Percentiles rank a stretch among this genome's conserved stretches.
Evolutionary conservation across 2,888 invertebrate genomes (phyloP).

Genomic region (Carterocephalus palaemon): DNA sequence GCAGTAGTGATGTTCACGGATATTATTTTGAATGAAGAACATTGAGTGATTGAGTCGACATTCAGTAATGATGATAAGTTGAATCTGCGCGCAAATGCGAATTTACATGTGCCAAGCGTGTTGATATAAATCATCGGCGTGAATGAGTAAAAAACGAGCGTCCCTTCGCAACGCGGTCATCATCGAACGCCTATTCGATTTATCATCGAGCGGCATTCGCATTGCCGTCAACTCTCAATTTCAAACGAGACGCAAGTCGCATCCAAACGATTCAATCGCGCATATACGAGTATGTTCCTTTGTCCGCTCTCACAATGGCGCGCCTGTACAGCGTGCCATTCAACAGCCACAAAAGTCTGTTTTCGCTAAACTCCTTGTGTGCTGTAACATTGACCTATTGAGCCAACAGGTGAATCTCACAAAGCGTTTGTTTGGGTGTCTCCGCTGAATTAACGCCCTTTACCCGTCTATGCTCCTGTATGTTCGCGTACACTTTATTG

Average conservation of each 20-base stretch:
- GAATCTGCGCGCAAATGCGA: slow-evolving; percentile 11
- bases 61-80: slow-evolving; percentile 19
- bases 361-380: slow-evolving; percentile 71
- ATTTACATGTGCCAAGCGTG: slow-evolving; percentile 18
- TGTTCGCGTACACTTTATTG: slow-evolving; percentile 4
- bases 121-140: slow-evolving; percentile 21
- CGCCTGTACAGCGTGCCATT: slow-evolving; percentile 52
- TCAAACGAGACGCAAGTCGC: slow-evolving; percentile 60
- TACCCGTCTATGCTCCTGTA: slow-evolving; percentile 26
- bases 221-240: slow-evolving; percentile 56
- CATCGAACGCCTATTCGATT: slow-evolving; percentile 19
- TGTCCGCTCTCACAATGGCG: slow-evolving; percentile 63
- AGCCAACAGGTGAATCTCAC: slow-evolving; percentile 72
- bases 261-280: slow-evolving; percentile 65
- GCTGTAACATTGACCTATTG: slow-evolving; percentile 77
- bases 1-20: slow-evolving; percentile 2
- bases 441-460: slow-evolving; percentile 55
- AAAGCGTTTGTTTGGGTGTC: slow-evolving; percentile 74
- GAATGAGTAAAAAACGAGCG: slow-evolving; percentile 17
- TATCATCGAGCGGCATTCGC: slow-evolving; percentile 26
- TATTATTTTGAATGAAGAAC: slow-evolving; percentile 1
- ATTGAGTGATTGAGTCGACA: slow-evolving; percentile 22
- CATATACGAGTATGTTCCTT: slow-evolving; percentile 52
- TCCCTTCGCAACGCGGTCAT: slow-evolving; percentile 13
- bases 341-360: slow-evolving; percentile 70